These are phyloP conservation scores for Drosophila kikkawai DNA, from an alignment of 1,140 invertebrate genomes.

Conservation along the genomic window DNA sequence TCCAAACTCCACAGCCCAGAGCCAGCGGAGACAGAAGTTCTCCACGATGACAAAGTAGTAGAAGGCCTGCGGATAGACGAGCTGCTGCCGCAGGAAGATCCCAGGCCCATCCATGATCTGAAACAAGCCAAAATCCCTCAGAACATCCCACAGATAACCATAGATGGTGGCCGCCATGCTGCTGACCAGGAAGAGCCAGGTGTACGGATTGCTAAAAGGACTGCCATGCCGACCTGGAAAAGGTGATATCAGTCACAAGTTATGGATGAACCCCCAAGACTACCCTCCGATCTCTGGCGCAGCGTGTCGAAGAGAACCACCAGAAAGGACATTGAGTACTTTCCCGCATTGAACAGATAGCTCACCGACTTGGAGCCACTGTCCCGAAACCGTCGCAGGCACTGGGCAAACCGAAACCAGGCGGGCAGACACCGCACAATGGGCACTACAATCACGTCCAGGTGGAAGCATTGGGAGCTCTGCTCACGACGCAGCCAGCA, in stretches of 20 bases:
- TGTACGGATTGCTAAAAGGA: conserved; percentile 90
- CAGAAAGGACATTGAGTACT: conserved; percentile 93
- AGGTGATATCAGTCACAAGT: neutral
- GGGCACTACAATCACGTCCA: conserved; percentile 79
- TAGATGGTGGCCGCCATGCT: conserved; percentile 92
- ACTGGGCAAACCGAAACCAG: conserved; percentile 95
- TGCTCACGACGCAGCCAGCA: conserved; percentile 85
- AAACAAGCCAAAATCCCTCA: conserved; percentile 98
- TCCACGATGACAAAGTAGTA: conserved; percentile 99
- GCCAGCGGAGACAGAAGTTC: conserved; percentile 96
- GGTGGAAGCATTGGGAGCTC: conserved; percentile 69
- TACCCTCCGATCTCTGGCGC: conserved; percentile 54
- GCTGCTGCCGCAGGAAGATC: conserved; percentile 90
- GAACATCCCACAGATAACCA: conserved; percentile 96
- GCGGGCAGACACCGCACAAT: conserved; percentile 92
- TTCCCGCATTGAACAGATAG: conserved; percentile 92
- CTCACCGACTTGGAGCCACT: conserved; percentile 88
- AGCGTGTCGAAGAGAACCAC: conserved; percentile 88
- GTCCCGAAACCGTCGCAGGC: conserved; percentile 90
- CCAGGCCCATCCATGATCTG: conserved; percentile 93
- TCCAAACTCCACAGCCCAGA: conserved; percentile 94
- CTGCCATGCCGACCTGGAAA: conserved; percentile 87
- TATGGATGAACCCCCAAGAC: neutral
- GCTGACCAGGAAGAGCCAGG: conserved; percentile 92
- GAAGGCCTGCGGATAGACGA: conserved; percentile 92